These are phyloP conservation scores for Grapholita molesta DNA, from an alignment of 1,140 invertebrate species.

Conservation along the genomic window DNA sequence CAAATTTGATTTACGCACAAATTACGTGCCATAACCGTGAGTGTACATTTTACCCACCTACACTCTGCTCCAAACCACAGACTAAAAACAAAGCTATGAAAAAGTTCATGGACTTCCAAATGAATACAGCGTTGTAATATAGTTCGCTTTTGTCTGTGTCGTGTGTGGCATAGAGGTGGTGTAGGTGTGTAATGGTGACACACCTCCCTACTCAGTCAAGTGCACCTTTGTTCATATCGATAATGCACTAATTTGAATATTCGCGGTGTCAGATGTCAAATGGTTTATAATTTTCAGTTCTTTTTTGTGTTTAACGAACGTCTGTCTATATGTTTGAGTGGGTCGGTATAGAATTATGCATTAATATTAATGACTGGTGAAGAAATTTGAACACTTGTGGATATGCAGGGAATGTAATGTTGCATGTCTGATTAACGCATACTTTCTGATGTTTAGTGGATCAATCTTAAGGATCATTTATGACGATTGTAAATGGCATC, in stretches of 20 bases:
- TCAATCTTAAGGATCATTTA: too few relatives aligned
- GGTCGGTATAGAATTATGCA: neutral
- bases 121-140: neutral
- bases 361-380: neutral
- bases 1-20: conserved; percentile 77
- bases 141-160: conserved; percentile 34
- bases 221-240: conserved; percentile 66
- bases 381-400: neutral
- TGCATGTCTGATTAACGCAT: too few relatives aligned
- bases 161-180: conserved; percentile 19
- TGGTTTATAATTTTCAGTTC: conserved; percentile 72
- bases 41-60: conserved; percentile 38
- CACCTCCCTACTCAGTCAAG: conserved; percentile 58
- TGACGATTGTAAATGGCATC: neutral
- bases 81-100: conserved; percentile 23
- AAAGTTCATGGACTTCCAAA: neutral
- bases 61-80: conserved; percentile 36
- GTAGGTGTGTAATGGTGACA: conserved; percentile 49
- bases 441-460: neutral
- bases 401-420: too few relatives aligned
- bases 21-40: conserved; percentile 73
- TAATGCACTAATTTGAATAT: conserved; percentile 78
- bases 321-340: conserved; percentile 1
- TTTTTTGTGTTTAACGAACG: conserved; percentile 47
- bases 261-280: conserved; percentile 77